A percentile compares a stretch with the other conserved stretches of the same genome.
Evolutionary conservation across 1,140 invertebrate genomes (phyloP).

Genomic region (Philotrypesis tridentata): DNA sequence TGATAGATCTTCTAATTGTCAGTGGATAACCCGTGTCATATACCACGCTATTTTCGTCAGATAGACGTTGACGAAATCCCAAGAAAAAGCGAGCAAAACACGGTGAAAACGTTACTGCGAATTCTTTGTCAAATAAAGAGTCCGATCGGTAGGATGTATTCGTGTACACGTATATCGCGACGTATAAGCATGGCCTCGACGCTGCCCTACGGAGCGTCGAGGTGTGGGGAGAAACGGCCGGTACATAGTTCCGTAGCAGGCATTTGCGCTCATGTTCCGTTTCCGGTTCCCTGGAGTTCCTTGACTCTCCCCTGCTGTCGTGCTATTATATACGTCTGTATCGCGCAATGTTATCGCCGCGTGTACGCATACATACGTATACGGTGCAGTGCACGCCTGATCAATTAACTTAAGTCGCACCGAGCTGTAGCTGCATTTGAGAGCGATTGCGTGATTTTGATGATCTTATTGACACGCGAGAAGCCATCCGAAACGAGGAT

Average conservation of each 20-base stretch:
- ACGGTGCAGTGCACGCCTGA: not conserved
- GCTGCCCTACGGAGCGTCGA: not conserved
- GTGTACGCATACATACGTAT: not conserved
- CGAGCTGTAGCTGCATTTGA: too few species aligned
- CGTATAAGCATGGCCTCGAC: not conserved
- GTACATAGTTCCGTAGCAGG: constrained; percentile 8
- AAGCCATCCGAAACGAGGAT: too few species aligned
- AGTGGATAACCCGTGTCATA: too few species aligned
- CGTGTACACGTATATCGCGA: not conserved
- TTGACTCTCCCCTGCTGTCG: not conserved
- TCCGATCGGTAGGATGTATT: too few species aligned
- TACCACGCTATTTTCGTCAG: too few species aligned
- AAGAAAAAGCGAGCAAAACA: too few species aligned
- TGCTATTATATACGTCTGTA: not conserved
- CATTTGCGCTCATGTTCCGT: constrained; percentile 20
- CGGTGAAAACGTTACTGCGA: too few species aligned
- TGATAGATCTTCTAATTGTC: too few species aligned
- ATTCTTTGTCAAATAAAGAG: too few species aligned
- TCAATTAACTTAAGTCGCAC: not conserved
- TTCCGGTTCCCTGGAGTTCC: constrained; percentile 37
- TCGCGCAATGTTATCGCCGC: not conserved
- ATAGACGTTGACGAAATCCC: too few species aligned
- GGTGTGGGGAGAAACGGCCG: not conserved
- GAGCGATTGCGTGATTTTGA: too few species aligned
- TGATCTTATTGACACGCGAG: too few species aligned